Evolutionary conservation across 2,113 vertebrate genomes (phyloP).

Genomic region (Bubo blakistoni): DNA sequence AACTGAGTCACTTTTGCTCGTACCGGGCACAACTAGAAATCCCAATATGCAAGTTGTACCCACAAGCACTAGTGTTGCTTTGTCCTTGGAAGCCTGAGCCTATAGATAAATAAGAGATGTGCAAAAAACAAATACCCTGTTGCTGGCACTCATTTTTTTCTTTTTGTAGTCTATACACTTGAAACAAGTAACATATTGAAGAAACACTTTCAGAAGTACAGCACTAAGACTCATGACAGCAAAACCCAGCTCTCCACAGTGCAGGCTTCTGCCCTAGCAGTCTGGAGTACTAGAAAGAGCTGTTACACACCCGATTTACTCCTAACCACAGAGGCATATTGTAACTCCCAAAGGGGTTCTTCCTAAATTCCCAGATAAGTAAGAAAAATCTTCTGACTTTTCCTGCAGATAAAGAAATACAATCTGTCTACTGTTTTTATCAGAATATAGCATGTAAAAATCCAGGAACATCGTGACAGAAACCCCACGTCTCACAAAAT

Average conservation of each 20-base stretch:
- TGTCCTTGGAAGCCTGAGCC: neutral
- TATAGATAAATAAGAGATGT: neutral
- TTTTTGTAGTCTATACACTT: neutral
- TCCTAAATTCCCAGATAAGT: neutral
- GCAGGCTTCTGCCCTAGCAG: neutral
- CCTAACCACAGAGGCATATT: neutral
- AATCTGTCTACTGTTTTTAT: neutral
- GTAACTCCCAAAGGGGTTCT: neutral
- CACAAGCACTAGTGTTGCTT: neutral
- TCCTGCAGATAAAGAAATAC: neutral
- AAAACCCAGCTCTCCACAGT: neutral
- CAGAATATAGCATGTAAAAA: neutral
- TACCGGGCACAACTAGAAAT: neutral
- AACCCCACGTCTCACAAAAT: neutral
- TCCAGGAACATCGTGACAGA: neutral
- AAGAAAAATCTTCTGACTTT: neutral
- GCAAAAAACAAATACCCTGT: neutral
- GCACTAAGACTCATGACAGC: neutral
- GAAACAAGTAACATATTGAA: neutral
- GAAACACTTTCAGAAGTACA: neutral
- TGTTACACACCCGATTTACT: neutral
- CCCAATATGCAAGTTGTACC: neutral
- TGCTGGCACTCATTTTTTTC: neutral
- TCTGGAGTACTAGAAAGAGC: neutral
- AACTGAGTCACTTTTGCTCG: neutral